Conservation (phyloP, 2,113 vertebrate species). For the Planiliza haematocheilus region DNA sequence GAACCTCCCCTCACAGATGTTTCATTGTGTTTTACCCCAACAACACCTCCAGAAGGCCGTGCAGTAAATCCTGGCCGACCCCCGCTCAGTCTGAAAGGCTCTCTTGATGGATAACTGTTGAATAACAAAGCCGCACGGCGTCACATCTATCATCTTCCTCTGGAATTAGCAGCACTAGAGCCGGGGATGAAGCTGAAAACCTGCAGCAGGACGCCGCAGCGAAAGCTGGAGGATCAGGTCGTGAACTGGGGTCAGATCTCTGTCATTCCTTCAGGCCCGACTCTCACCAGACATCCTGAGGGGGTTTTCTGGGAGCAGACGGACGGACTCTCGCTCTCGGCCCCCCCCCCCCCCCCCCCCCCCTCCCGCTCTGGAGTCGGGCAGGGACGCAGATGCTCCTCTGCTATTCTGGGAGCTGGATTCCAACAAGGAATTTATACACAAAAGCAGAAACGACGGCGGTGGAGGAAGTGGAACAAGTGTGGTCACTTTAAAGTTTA, state of each 20-base stretch:
- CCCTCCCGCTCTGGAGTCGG: conserved; percentile 23
- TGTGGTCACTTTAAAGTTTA: neutral
- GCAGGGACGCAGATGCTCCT: conserved; percentile 51
- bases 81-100: conserved; percentile 34
- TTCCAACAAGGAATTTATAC: conserved; percentile 52
- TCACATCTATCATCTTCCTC: conserved; percentile 27
- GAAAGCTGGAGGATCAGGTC: conserved; percentile 57
- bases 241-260: conserved; percentile 35
- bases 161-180: neutral
- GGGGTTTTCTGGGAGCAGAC: conserved; percentile 1
- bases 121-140: conserved; percentile 36
- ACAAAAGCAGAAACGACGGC: conserved; percentile 24
- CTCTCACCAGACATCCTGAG: conserved; percentile 12
- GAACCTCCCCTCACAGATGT: conserved; percentile 73
- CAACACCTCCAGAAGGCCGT: conserved; percentile 58
- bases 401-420: conserved; percentile 67
- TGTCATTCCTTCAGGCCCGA: conserved; percentile 49
- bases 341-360: neutral
- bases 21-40: conserved; percentile 54
- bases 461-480: conserved; percentile 21
- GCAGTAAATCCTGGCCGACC: conserved; percentile 37
- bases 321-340: conserved; percentile 49
- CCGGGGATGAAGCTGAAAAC: neutral
- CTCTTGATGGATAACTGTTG: conserved; percentile 10
- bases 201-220: neutral